Base-by-base conservation (phyloP, 2,113 vertebrate genomes). In the Varanus salvator region DNA sequence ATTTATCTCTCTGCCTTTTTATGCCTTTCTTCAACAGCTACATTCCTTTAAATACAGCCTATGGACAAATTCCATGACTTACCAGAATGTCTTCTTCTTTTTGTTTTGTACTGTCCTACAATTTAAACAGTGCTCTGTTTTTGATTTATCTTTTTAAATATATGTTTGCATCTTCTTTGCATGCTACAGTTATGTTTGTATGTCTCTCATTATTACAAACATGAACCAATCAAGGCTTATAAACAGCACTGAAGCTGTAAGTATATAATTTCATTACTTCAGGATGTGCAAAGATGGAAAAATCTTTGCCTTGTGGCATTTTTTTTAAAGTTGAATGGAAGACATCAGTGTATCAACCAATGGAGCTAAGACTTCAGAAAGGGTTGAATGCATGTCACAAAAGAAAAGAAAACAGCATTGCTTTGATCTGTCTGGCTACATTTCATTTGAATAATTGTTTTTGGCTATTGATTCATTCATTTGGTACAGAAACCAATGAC, bases 261-360 rank as follows among this genome's bases (percentile, higher is more conserved):
- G 48, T 69, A 80, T 85, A 80, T 90, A 90, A 85, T 85, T 90
- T 90, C 83, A 85, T 90, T 90, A 90, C 74, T 90, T 90, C 83
- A 80, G 88, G 74, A 78, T 90, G 64, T 80, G 64, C 57, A 80
- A 85, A 85, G 34, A 80, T 90, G n/a, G 60, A 90, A 90, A 87
- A 90, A 90, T 85, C 48, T 60, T 68, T 34, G 83, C 50, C 83
- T 52, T n/a, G 50, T 80, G 83, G 75, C 64, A 85, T 31, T 44
- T 74, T 69, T 81, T 60, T 71, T 48, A 17, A 27, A 38, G n/a
- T 66, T 4, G 50, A 78, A 85, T 89, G 60, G 74, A 34, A 89
- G 72, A 84, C 74, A 89, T 66, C 69, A 66, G 19, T 84, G 27
- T 64, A 44, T 64, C 44, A 85, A 27, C 69, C 84, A 85, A 85